phyloP scores from a whole-genome alignment of 2,888 invertebrate species.

The Napeogenes inachia region DNA sequence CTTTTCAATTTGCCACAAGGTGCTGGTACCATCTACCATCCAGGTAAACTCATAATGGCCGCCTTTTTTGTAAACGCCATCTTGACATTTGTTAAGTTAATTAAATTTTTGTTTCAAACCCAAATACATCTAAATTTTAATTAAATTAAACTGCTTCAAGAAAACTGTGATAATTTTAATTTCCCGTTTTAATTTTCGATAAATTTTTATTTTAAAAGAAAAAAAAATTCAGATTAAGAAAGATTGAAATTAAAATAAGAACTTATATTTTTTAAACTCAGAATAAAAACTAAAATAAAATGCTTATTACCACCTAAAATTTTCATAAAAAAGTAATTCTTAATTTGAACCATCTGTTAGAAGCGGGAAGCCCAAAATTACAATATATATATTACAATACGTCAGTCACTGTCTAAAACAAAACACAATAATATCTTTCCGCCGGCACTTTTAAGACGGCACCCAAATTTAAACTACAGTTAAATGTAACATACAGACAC shows the following conservation, averaged over 20 bases:
- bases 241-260: no score
- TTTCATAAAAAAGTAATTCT: slow-evolving; percentile 7
- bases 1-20: slow-evolving; percentile 77
- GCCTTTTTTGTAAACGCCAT: slow-evolving; percentile 53
- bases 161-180: slow-evolving; percentile 6
- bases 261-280: no score
- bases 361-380: slow-evolving; percentile 22
- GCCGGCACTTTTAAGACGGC: no score
- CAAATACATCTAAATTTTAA: slow-evolving; percentile 60
- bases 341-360: slow-evolving; percentile 25
- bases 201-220: no score
- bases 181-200: no score
- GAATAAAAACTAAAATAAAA: no score
- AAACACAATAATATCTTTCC: no score
- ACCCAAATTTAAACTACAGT: no score
- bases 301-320: neutral
- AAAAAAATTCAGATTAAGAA: no score
- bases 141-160: slow-evolving; percentile 14
- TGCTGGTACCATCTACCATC: slow-evolving; percentile 41
- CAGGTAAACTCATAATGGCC: slow-evolving; percentile 32
- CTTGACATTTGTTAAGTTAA: slow-evolving; percentile 65
- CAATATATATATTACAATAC: slow-evolving; percentile 8
- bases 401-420: slow-evolving; percentile 20
- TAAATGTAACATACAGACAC: no score
- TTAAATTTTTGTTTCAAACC: slow-evolving; percentile 60